These are phyloP conservation scores for Tenthredo scrophulariae DNA, from an alignment of 2,888 invertebrate genomes.

Conservation along the genomic window DNA sequence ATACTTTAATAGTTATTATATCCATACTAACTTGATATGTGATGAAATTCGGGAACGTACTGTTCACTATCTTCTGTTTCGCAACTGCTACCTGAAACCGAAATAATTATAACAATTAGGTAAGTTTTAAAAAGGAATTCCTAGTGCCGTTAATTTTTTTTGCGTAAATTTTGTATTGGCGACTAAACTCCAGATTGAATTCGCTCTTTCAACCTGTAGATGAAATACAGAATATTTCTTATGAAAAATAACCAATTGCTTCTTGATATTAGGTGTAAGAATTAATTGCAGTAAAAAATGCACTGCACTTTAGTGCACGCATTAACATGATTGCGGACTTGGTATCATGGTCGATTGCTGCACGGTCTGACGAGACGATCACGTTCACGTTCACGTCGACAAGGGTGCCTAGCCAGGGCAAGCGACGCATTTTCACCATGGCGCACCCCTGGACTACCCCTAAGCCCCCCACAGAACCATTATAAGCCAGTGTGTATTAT, in stretches of 20 bases:
- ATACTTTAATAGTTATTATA: conserved; percentile 7
- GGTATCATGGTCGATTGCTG: conserved; percentile 20
- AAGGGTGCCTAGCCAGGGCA: conserved; percentile 14
- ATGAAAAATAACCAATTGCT: neutral
- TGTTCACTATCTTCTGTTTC: conserved; percentile 81
- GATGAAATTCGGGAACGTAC: conserved; percentile 78
- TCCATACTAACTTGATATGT: conserved; percentile 67
- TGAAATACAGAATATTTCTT: neutral
- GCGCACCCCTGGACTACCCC: conserved; percentile 53
- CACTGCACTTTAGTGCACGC: conserved; percentile 38
- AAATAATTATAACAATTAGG: neutral
- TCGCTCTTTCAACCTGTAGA: too few relatives aligned
- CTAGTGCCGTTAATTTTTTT: neutral
- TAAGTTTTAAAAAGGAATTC: neutral
- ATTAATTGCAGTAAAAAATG: conserved; percentile 7
- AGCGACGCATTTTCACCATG: conserved; percentile 42
- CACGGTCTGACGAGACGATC: conserved; percentile 1
- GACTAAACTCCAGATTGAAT: neutral
- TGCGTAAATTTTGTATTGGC: neutral
- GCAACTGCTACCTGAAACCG: conserved; percentile 79
- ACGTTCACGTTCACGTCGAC: conserved; percentile 4
- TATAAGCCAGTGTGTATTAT: conserved; percentile 66
- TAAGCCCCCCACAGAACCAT: conserved; percentile 55
- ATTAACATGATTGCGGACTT: conserved; percentile 52
- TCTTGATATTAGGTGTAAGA: neutral